Conservation (phyloP, 1,140 invertebrate species). For the Tetramorium parvispinum region DNA sequence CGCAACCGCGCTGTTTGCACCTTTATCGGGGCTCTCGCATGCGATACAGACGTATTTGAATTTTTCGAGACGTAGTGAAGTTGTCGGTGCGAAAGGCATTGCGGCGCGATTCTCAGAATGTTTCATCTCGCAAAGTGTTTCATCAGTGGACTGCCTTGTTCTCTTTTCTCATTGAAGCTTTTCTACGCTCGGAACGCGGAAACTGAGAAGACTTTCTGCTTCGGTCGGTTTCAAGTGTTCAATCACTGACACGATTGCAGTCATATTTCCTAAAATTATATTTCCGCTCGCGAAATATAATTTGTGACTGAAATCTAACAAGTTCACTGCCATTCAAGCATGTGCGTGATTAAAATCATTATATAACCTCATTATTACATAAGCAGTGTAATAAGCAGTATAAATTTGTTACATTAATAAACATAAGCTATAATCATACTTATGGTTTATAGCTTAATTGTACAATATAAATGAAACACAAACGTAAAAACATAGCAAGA, state of each 20-base stretch:
- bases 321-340: not conserved
- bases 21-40: conserved; percentile 10
- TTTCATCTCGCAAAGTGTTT: conserved; percentile 57
- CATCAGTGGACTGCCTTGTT: conserved; percentile 12
- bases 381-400: no score
- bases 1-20: not conserved
- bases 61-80: conserved; percentile 26
- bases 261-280: conserved; percentile 6
- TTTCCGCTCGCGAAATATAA: not conserved
- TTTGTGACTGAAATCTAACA: not conserved
- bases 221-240: not conserved
- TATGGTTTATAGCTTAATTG: not conserved
- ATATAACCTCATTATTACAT: no score
- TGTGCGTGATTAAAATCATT: no score
- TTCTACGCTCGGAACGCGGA: not conserved
- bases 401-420: no score
- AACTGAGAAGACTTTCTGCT: conserved; percentile 14
- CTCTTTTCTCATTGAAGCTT: not conserved
- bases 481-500: not conserved
- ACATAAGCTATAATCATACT: no score
- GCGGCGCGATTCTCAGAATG: conserved; percentile 26
- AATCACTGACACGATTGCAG: conserved; percentile 18
- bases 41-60: conserved; percentile 37
- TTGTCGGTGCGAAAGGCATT: not conserved
- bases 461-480: not conserved